Evolutionary conservation across 2,113 vertebrate genomes (phyloP), one percentile per base, ranked within the genome.

Genomic region (Cyanistes caeruleus): DNA sequence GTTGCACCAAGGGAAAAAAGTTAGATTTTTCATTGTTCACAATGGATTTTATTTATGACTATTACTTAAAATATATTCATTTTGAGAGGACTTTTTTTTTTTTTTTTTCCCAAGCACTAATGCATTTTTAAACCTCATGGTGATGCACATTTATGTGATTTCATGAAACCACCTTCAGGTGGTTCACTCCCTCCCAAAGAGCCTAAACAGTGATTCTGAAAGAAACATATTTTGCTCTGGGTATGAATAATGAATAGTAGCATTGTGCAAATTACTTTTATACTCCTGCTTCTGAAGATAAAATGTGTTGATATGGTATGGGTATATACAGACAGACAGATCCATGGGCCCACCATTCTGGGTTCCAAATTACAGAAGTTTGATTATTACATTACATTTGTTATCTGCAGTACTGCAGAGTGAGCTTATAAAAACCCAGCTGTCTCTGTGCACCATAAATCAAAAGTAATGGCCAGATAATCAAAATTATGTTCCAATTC

Each of bases 381-480:
- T 96, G 93, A 97, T 97, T 97, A 91, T 94, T 97, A 33, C 75
- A 90, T 94, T 96, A 59, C 68, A 86, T 96, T 97, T 96, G 84
- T 96, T 97, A 96, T 97, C 96, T 97, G 94, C 96, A 95, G 77
- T 83, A 87, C 92, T 95, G 94, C 95, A 97, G 92, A 90, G 69
- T 11, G 19, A 97, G 95, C 82, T 96, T 96, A 91, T 97, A 96
- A 96, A 97, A 97, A 77, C 73, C 92, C 97, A 96, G 82, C 96
- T 96, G 96, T 92, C 92, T 96, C 93, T 87, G 19, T 88, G 79
- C 39, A 19, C 93, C 62, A 96, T 97, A 97, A 96, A 97, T 96
- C 97, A 97, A 95, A 97, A 97, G 95, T 95, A 97, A 97, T 94
- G 82, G 94, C 86, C 90, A 97, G 92, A 96, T 97, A 96, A 95